Base-by-base conservation (phyloP, 2,888 invertebrate genomes). In the Syrista parreyssii region DNA sequence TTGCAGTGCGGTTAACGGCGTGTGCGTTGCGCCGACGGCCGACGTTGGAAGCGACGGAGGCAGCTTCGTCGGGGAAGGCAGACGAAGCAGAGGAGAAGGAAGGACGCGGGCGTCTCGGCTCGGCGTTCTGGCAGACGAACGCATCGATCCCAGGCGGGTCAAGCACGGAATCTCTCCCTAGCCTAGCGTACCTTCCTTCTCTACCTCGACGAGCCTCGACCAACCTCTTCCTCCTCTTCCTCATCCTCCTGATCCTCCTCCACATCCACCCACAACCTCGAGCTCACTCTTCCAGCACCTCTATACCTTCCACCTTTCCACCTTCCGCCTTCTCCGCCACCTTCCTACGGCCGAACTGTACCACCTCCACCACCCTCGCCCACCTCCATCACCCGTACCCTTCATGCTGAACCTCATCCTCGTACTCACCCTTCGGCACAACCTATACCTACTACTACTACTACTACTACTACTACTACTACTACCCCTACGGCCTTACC, bases 121-220 rank as follows among this genome's bases (percentile, higher is more conserved):
- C 83, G 88, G 88, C 87, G 89, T 89, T 90, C 90, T 90, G 91
- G 91, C 91, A 91, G 91, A 91, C 91, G 91, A 91, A 91, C 91
- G 91, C 91, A 91, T 91, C 91, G 91, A 91, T 91, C 91, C 91
- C 91, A 90, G 91, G 90, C 91, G 89, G 91, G 91, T 91, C 91
- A 91, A 91, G 91, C 91, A 90, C 89, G 90, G 91, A 90, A 90
- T 90, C 88, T 87, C 88, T 87, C 86, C 86, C 86, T 84, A 77
- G 83, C 82, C 78, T 71, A 78, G 76, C 75, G 72, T 71, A 75
- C 73, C 78, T 73, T 80, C 79, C 76, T 79, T 82, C 73, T 71
- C 78, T 76, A 76, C 68, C 81, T 78, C 75, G 40, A 69, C 75
- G 73, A 32, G 34, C 40, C 76, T 77, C 75, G 76, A 77, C 80